Evolutionary conservation across 1,140 invertebrate genomes (phyloP).

Genomic region (Probaryconus sp.): DNA sequence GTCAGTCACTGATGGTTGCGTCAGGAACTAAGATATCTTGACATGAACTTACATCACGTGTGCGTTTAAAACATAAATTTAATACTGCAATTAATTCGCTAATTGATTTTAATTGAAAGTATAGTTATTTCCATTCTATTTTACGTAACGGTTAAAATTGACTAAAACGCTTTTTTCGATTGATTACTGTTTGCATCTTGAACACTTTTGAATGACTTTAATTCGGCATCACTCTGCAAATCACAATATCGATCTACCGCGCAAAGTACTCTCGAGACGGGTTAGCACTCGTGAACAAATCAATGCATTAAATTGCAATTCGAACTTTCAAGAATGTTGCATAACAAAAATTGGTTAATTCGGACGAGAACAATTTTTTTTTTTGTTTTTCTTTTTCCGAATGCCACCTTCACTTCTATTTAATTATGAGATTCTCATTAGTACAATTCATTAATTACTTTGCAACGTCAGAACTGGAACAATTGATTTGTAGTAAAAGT

Average conservation of each 20-base stretch:
- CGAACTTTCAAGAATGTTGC: constrained; percentile 33
- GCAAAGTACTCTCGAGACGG: constrained; percentile 47
- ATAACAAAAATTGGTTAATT: constrained; percentile 19
- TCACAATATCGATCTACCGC: constrained; percentile 55
- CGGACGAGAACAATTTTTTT: constrained; percentile 8
- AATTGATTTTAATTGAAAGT: no score
- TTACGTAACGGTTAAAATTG: constrained; percentile 12
- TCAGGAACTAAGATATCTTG: no score
- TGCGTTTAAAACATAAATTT: no score
- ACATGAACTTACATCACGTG: no score
- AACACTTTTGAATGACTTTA: constrained; percentile 33
- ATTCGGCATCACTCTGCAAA: constrained; percentile 45
- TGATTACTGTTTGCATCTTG: constrained; percentile 29
- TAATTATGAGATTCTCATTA: no score
- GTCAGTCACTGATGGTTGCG: no score
- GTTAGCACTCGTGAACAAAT: constrained; percentile 42
- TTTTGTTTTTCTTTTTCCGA: constrained; percentile 1
- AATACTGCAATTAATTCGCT: neutral
- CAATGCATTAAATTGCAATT: constrained; percentile 47
- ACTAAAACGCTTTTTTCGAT: constrained; percentile 32
- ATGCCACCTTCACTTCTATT: no score
- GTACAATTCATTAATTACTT: no score
- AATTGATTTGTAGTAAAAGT: no score
- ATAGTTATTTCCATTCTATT: no score
- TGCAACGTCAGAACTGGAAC: no score